Conservation (phyloP, 1,140 invertebrate species). For the Episyrphus balteatus region DNA sequence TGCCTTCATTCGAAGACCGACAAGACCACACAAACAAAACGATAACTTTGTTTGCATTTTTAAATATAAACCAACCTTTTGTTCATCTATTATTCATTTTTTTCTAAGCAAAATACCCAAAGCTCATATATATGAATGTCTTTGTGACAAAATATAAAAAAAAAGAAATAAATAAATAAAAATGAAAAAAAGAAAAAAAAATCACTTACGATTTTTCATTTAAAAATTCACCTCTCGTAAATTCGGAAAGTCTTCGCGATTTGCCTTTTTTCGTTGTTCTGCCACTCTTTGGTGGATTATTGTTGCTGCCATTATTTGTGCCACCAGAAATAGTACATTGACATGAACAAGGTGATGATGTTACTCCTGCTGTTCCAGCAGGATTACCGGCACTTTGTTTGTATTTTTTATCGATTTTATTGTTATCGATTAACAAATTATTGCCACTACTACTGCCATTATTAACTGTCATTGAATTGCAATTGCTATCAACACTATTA, state of each 20-base stretch:
- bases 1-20: no score
- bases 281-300: slow-evolving; percentile 1
- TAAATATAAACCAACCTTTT: no score
- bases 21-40: no score
- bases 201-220: slow-evolving; percentile 38
- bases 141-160: neutral
- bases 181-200: neutral
- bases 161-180: neutral
- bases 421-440: neutral
- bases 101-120: no score
- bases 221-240: slow-evolving; percentile 38
- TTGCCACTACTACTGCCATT: neutral
- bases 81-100: no score
- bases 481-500: neutral
- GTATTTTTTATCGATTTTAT: neutral
- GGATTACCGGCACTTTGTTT: no score
- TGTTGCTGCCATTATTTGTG: slow-evolving; percentile 5
- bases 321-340: neutral
- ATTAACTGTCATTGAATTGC: neutral
- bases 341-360: slow-evolving; percentile 1
- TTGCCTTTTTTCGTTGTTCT: slow-evolving; percentile 28
- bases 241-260: slow-evolving; percentile 36
- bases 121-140: neutral
- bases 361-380: neutral
- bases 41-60: no score